phyloP scores from a whole-genome alignment of 2,888 invertebrate genomes.

The Arrhopalites spinosus region DNA sequence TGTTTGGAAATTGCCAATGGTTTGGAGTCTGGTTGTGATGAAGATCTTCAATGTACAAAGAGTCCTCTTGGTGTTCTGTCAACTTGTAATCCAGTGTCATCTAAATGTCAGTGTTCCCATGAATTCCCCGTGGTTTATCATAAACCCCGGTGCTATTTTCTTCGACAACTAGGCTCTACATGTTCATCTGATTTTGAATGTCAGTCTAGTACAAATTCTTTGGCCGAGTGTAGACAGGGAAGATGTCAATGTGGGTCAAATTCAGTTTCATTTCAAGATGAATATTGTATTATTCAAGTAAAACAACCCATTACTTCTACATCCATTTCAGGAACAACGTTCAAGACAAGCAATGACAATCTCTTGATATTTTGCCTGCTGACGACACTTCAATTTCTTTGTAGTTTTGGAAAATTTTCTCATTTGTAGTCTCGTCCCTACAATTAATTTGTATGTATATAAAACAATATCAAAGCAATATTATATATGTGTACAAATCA shows the following conservation, averaged over 20 bases:
- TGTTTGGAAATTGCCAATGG: slow-evolving; percentile 49
- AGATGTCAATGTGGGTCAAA: slow-evolving; percentile 45
- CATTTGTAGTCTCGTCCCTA: too few relatives aligned
- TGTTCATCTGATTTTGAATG: slow-evolving; percentile 49
- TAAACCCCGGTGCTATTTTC: slow-evolving; percentile 46
- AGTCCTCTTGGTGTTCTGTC: slow-evolving; percentile 45
- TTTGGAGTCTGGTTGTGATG: slow-evolving; percentile 47
- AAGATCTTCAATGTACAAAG: slow-evolving; percentile 46
- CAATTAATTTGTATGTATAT: too few relatives aligned
- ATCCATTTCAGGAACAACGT: too few relatives aligned
- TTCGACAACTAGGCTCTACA: slow-evolving; percentile 42
- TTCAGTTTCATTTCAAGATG: background rate
- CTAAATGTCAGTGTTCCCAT: slow-evolving; percentile 48
- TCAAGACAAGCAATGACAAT: too few relatives aligned
- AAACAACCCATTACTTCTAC: too few relatives aligned
- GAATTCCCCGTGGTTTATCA: slow-evolving; percentile 45
- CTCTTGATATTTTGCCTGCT: too few relatives aligned
- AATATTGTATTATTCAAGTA: background rate
- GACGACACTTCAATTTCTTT: too few relatives aligned
- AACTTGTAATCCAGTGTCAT: slow-evolving; percentile 38
- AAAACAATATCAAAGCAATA: too few relatives aligned
- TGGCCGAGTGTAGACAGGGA: slow-evolving; percentile 47
- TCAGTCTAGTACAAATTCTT: slow-evolving; percentile 40
- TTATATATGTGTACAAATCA: too few relatives aligned
- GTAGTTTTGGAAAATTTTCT: too few relatives aligned